Base-by-base conservation (phyloP, 2,113 vertebrate species). In the Chaetops frenatus region DNA sequence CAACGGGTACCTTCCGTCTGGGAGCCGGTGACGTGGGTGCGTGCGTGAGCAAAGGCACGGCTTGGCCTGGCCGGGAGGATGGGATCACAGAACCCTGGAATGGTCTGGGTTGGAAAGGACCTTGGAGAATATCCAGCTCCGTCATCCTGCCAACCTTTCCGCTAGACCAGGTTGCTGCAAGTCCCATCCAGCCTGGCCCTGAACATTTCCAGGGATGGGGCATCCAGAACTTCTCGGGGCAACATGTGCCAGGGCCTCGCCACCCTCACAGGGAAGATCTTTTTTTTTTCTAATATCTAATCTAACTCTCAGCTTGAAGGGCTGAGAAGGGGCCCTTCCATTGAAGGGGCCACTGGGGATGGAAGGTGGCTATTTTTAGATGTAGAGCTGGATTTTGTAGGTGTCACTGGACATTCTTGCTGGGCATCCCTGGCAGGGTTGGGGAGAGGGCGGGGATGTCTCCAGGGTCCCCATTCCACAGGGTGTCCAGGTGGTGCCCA, bases 1-100 rank as follows among this genome's bases (percentile, higher is more conserved):
- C 93, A 95, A 31, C 45, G 62, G 93, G 50, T 62, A 88, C 54
- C 82, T 92, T 95, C 86, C 23, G 8, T 38, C 67, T 6, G 2
- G 33, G 31, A 76, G 58, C 22, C 10, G 0, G 56, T 91, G 92
- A 92, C 76, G 80, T 3, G 67, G 25, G 40, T 40, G 84, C 0
- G 88, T 87, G 85, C 88, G 90, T 94, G 95, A 87, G 90, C 25
- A 0, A 9, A 5, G 70, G 70, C 92, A 91, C 79, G 66, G 71
- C 65, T 2, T 4, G 48, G 79, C 40, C 66, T 3, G 35, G 33
- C 35, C 1, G 2, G 9, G 33, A 27, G 70, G 8, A 21, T 13
- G 70, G 70, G 48, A 77, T 62, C 87, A 16, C 27, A 11, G 35
- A 77, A 9, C 13, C 40, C 62, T 36, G 13, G 4, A 35, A 42